These are phyloP conservation scores for Tenebrio molitor DNA, from an alignment of 1,140 invertebrate species.

Conservation along the genomic window DNA sequence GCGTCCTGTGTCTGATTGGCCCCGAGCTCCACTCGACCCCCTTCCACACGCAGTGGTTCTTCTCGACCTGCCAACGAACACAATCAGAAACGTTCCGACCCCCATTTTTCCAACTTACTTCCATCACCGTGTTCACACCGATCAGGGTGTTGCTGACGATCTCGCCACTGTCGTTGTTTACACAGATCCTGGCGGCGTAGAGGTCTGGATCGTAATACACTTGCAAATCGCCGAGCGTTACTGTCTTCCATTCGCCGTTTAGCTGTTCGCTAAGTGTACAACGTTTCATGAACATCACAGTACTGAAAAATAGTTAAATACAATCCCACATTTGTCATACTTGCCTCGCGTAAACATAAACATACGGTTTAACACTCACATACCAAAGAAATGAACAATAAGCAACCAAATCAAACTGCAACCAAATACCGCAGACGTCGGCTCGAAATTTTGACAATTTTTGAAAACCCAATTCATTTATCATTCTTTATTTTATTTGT, in stretches of 20 bases:
- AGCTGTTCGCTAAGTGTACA: slow-evolving; percentile 59
- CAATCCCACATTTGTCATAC: background rate
- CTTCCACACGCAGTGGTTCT: slow-evolving; percentile 61
- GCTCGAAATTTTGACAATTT: background rate
- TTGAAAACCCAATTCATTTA: background rate
- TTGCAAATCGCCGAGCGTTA: slow-evolving; percentile 57
- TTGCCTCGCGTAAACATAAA: background rate
- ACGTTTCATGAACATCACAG: slow-evolving; percentile 53
- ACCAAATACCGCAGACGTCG: background rate
- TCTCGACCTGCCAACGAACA: slow-evolving; percentile 53
- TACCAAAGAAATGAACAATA: background rate
- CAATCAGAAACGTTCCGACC: slow-evolving; percentile 24
- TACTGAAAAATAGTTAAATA: slow-evolving; percentile 47
- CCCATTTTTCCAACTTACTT: slow-evolving; percentile 53
- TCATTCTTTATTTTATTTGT: background rate
- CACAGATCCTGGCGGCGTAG: slow-evolving; percentile 57
- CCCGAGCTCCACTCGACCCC: slow-evolving; percentile 57
- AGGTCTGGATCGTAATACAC: slow-evolving; percentile 62
- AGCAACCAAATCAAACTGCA: too few species aligned
- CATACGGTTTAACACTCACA: background rate
- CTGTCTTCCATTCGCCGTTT: slow-evolving; percentile 54
- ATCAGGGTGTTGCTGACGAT: slow-evolving; percentile 61
- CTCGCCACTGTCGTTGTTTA: slow-evolving; percentile 54
- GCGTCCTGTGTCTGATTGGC: slow-evolving; percentile 48
- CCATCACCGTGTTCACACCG: slow-evolving; percentile 60